Evolutionary conservation across 2,797 vertebrate species (phyloP).

Genomic region (Pristis pectinata): DNA sequence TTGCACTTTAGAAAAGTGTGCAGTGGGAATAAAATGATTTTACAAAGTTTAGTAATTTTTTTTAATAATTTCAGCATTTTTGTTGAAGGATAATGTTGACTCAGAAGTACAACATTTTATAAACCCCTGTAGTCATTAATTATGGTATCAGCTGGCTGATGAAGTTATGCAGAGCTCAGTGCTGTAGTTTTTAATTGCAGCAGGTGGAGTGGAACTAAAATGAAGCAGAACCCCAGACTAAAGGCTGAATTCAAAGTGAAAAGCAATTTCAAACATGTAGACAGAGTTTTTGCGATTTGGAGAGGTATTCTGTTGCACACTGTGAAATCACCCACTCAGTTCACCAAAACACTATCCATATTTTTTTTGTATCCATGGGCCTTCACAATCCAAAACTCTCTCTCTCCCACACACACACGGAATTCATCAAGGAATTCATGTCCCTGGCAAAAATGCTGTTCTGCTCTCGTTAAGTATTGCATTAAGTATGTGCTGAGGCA

Average conservation of each 20-base stretch:
- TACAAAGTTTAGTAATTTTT: conserved; percentile 15
- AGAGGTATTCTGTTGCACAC: background rate
- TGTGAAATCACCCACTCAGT: background rate
- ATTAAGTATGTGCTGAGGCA: background rate
- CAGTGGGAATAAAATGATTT: conserved; percentile 3
- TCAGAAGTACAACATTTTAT: conserved; percentile 51
- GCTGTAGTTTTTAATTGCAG: conserved; percentile 48
- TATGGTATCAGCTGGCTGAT: conserved; percentile 49
- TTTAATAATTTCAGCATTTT: background rate
- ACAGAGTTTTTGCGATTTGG: conserved; percentile 37
- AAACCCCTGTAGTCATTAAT: conserved; percentile 51
- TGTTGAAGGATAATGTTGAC: conserved; percentile 39
- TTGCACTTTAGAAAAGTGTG: background rate
- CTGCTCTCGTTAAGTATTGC: background rate
- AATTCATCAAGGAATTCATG: background rate
- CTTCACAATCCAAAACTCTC: background rate
- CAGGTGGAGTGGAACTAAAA: conserved; percentile 44
- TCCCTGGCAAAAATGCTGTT: background rate
- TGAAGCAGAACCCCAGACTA: conserved; percentile 44
- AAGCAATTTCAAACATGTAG: conserved; percentile 46
- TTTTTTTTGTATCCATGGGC: background rate
- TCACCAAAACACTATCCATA: too few species aligned
- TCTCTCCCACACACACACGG: background rate
- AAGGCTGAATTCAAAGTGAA: conserved; percentile 40
- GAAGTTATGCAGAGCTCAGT: conserved; percentile 46